These are phyloP conservation scores for Parazoanthus darwini DNA, from an alignment of 92 coral and sea anemone species.

Conservation along the genomic window DNA sequence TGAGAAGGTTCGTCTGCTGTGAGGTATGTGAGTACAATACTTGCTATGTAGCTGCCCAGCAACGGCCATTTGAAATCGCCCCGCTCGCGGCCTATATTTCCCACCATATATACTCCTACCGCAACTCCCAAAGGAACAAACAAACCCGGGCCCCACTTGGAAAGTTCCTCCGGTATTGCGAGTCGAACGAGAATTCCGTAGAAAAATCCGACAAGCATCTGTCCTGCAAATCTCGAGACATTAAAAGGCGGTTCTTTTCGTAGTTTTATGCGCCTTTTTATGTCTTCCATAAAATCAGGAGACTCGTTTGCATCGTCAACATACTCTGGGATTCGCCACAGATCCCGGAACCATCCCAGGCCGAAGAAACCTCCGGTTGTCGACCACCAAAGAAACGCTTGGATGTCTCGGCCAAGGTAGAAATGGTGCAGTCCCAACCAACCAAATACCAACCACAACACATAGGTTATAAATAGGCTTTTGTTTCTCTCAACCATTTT, in stretches of 20 bases:
- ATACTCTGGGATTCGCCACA: constrained; percentile 97
- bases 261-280: constrained; percentile 70
- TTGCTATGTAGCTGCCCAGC: constrained; percentile 65
- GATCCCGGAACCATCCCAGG: constrained; percentile 96
- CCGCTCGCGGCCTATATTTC: constrained; percentile 92
- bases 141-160: constrained; percentile 75
- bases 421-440: constrained; percentile 98
- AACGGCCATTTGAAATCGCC: constrained; percentile 90
- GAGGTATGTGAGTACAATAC: constrained; percentile 66
- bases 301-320: constrained; percentile 94
- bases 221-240: constrained; percentile 87
- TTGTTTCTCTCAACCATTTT: constrained; percentile 70
- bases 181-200: constrained; percentile 90
- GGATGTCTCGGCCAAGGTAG: constrained; percentile 93
- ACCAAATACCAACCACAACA: constrained; percentile 90
- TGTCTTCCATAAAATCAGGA: constrained; percentile 62
- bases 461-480: constrained; percentile 82
- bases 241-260: constrained; percentile 88
- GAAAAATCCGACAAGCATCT: constrained; percentile 95
- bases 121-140: constrained; percentile 95
- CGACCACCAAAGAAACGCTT: constrained; percentile 99
- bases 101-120: constrained; percentile 92
- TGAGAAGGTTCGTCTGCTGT: constrained; percentile 87
- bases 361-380: constrained; percentile 96
- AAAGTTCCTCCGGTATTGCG: constrained; percentile 86